Conservation (phyloP, 1,140 invertebrate genomes). For the Drosophila nigrodunni region DNA sequence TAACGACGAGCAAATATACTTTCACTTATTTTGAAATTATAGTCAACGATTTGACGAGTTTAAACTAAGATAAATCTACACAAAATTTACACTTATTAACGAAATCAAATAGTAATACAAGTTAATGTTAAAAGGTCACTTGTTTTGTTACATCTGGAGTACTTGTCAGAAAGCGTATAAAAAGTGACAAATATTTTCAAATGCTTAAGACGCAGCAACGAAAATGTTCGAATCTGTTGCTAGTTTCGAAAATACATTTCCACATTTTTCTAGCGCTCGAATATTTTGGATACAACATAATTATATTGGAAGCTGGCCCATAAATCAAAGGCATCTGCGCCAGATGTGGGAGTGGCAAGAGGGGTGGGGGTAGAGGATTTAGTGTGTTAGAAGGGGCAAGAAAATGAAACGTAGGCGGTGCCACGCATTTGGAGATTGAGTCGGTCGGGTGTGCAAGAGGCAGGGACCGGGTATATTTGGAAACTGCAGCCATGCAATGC, state of each 20-base stretch:
- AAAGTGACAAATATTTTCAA: conserved; percentile 57
- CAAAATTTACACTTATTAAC: too few relatives aligned
- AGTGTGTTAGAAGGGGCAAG: neutral
- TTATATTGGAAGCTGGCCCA: conserved; percentile 76
- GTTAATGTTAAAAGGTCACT: neutral
- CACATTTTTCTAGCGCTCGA: conserved; percentile 61
- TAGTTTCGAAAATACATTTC: conserved; percentile 60
- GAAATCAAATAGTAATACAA: neutral
- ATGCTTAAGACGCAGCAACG: neutral
- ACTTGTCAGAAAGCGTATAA: neutral
- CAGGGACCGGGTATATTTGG: conserved; percentile 25
- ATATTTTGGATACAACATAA: conserved; percentile 73
- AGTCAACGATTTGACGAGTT: too few relatives aligned
- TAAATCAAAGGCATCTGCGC: conserved; percentile 65
- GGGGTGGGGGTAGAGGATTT: conserved; percentile 25
- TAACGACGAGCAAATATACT: too few relatives aligned
- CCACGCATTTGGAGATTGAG: conserved; percentile 23
- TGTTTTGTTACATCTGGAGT: neutral
- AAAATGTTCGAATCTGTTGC: conserved; percentile 35
- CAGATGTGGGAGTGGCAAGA: conserved; percentile 1
- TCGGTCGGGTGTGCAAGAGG: conserved; percentile 1
- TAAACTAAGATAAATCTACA: too few relatives aligned
- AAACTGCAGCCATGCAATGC: conserved; percentile 31
- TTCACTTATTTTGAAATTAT: too few relatives aligned
- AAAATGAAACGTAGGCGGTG: conserved; percentile 33